Evolutionary conservation across 2,888 invertebrate species (phyloP).

Genomic region (Autographa pulchrina): DNA sequence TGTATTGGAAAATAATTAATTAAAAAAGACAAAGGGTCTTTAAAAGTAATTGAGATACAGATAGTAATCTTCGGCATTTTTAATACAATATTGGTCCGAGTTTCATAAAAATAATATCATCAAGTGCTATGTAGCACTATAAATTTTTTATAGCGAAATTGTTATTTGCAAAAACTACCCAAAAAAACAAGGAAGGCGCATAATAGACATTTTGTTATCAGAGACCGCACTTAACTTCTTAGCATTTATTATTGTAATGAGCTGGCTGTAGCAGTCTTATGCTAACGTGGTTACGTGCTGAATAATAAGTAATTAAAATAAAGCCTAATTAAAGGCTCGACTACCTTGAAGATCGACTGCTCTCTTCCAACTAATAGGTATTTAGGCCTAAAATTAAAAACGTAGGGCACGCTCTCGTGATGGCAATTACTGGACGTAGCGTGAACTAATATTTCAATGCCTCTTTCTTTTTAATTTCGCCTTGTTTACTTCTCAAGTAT

Average conservation of each 20-base stretch:
- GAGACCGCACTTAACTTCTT: not conserved
- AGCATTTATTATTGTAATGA: not conserved
- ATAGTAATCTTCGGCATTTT: too few species aligned
- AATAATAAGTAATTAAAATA: not conserved
- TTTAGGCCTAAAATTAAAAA: not conserved
- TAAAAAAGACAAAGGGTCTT: too few species aligned
- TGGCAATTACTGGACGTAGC: conserved; percentile 6
- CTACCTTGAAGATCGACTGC: conserved; percentile 2
- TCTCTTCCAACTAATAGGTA: not conserved
- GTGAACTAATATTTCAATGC: conserved; percentile 7
- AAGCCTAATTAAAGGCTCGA: conserved; percentile 1
- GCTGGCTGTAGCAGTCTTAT: not conserved
- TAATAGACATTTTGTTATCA: too few species aligned
- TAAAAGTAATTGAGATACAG: too few species aligned
- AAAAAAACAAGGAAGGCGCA: too few species aligned
- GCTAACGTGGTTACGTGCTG: not conserved
- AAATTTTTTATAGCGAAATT: too few species aligned
- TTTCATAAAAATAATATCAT: too few species aligned
- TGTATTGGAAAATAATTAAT: too few species aligned
- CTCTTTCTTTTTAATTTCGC: conserved; percentile 17
- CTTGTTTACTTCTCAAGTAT: conserved; percentile 20
- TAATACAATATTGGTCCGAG: too few species aligned
- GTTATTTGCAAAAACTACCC: too few species aligned
- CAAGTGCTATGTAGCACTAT: too few species aligned
- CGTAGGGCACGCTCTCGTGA: not conserved